Percentiles rank a stretch among this genome's conserved stretches.
Evolutionary conservation across 2,888 invertebrate genomes (phyloP).

Genomic region (Eremobia ochroleuca): DNA sequence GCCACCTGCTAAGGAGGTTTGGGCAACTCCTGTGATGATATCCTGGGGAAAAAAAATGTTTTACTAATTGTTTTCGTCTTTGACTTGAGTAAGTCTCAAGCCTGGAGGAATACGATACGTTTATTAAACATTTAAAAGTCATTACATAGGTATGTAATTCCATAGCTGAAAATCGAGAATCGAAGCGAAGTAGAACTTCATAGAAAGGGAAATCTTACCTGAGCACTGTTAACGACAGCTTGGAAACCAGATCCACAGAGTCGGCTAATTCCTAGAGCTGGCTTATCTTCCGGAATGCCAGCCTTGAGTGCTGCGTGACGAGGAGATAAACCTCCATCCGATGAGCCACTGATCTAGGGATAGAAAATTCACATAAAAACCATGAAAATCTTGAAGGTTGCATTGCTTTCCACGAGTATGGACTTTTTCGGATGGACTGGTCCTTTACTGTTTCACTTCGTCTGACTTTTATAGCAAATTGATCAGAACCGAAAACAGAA

Average conservation of each 20-base stretch:
- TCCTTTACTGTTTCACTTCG: too few species aligned
- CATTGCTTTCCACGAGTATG: background rate
- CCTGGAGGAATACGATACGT: background rate
- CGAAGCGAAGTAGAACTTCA: background rate
- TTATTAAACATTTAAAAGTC: background rate
- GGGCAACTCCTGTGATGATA: conserved; percentile 95
- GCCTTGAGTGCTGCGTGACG: conserved; percentile 96
- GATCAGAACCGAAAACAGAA: too few species aligned
- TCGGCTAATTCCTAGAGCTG: conserved; percentile 97
- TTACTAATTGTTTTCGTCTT: background rate
- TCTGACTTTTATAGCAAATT: too few species aligned
- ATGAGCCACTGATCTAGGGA: conserved; percentile 92
- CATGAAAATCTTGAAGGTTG: background rate
- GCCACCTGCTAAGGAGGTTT: conserved; percentile 97
- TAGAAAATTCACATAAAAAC: conserved; percentile 9
- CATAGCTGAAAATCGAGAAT: background rate
- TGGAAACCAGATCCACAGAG: conserved; percentile 99
- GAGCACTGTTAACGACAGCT: conserved; percentile 96
- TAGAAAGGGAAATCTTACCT: conserved; percentile 88
- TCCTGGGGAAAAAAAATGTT: conserved; percentile 90
- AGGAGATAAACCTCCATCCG: conserved; percentile 96
- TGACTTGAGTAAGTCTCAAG: background rate
- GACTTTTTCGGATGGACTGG: too few species aligned
- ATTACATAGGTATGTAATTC: background rate
- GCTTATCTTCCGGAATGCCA: conserved; percentile 96